Evolutionary conservation across 2,888 invertebrate genomes (phyloP).

Genomic region (Andrena flavipes): DNA sequence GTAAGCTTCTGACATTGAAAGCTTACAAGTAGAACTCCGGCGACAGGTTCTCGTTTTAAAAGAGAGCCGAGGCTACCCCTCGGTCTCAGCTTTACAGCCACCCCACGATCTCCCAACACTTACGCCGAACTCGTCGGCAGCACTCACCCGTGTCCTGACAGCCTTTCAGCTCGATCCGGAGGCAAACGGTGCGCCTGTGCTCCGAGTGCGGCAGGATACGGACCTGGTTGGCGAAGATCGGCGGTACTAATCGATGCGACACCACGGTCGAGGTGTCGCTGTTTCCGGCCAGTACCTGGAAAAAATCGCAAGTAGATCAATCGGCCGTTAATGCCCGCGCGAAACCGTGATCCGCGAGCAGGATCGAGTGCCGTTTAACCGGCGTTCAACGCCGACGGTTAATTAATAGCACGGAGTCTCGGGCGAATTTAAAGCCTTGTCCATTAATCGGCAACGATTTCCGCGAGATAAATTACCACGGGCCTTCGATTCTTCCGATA

Average conservation of each 20-base stretch:
- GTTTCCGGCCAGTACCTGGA: conserved; percentile 90
- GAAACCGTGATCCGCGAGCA: too few species aligned
- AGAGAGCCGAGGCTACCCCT: too few species aligned
- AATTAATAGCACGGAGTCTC: not conserved
- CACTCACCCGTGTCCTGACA: conserved; percentile 89
- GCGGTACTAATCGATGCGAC: conserved; percentile 88
- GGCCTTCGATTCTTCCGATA: conserved; percentile 13
- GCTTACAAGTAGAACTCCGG: too few species aligned
- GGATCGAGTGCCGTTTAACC: conserved; percentile 14
- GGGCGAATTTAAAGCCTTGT: conserved; percentile 18
- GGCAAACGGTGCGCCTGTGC: conserved; percentile 90
- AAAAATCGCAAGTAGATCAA: not conserved
- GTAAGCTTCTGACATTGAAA: too few species aligned
- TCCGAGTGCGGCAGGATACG: conserved; percentile 91
- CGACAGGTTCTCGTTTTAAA: too few species aligned
- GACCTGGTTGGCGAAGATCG: conserved; percentile 90
- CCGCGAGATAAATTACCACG: not conserved
- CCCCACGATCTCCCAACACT: not conserved
- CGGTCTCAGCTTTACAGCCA: too few species aligned
- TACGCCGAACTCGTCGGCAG: conserved; percentile 10
- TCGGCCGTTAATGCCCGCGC: not conserved
- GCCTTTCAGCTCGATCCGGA: conserved; percentile 91
- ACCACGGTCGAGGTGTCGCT: conserved; percentile 90
- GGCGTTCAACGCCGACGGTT: not conserved
- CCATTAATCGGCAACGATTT: conserved; percentile 28